Evolutionary conservation across 2,888 invertebrate genomes (phyloP).

Genomic region (Micoletzkya japonica): DNA sequence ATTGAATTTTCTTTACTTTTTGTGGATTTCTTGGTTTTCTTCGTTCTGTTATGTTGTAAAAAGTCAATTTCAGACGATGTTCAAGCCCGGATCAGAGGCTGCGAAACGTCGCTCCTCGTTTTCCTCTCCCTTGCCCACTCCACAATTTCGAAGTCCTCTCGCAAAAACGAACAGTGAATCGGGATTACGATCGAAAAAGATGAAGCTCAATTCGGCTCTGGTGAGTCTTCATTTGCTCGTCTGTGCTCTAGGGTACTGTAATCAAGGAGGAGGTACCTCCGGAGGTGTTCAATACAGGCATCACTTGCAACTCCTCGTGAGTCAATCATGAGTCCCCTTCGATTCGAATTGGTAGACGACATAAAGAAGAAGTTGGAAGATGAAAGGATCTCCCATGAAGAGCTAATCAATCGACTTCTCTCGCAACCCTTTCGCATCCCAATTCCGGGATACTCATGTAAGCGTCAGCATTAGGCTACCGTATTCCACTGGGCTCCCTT

Average conservation of each 20-base stretch:
- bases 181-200: conserved; percentile 23
- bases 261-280: background rate
- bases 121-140: conserved; percentile 20
- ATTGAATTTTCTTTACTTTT: background rate
- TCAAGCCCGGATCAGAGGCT: conserved; percentile 24
- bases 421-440: conserved; percentile 55
- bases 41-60: background rate
- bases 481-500: background rate
- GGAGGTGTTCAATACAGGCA: background rate
- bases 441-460: conserved; percentile 59
- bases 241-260: background rate
- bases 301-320: conserved; percentile 22
- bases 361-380: conserved; percentile 26
- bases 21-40: background rate
- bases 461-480: conserved; percentile 12
- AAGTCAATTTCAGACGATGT: conserved; percentile 4
- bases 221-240: background rate
- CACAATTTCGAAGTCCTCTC: conserved; percentile 35
- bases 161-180: conserved; percentile 27
- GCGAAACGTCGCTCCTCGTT: conserved; percentile 21
- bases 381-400: conserved; percentile 41
- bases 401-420: conserved; percentile 53
- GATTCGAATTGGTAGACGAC: conserved; percentile 33
- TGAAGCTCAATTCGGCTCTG: conserved; percentile 18
- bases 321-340: conserved; percentile 33